phyloP scores from a whole-genome alignment of 2,113 vertebrate genomes.

The Marmota flaviventris region DNA sequence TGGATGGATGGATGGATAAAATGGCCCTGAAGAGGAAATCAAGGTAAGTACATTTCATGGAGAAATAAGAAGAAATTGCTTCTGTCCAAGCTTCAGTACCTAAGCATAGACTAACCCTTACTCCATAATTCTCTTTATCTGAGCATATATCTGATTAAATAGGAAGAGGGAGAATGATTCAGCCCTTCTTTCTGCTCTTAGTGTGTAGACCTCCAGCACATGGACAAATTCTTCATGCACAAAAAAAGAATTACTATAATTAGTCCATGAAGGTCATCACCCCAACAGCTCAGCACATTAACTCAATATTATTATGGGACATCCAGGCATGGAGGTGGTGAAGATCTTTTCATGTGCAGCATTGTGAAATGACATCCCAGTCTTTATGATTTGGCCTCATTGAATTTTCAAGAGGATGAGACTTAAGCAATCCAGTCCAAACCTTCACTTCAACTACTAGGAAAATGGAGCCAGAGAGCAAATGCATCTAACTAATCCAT shows the following conservation, averaged over 20 bases:
- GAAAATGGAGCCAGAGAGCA: neutral
- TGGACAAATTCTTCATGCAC: neutral
- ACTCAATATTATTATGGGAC: neutral
- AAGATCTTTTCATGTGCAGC: neutral
- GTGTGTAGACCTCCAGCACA: neutral
- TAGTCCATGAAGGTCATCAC: neutral
- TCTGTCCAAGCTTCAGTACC: neutral
- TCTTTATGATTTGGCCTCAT: neutral
- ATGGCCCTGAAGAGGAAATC: neutral
- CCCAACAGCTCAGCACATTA: neutral
- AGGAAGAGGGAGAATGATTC: neutral
- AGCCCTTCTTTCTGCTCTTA: neutral
- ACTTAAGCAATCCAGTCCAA: neutral
- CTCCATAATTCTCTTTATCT: neutral
- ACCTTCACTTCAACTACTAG: neutral
- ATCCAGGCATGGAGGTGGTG: neutral
- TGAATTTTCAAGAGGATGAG: constrained; percentile 1
- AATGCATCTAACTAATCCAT: neutral
- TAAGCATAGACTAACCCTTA: neutral
- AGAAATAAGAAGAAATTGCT: neutral
- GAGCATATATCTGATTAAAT: neutral
- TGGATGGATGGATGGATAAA: neutral
- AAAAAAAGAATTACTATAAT: neutral
- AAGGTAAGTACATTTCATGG: neutral
- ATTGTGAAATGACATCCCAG: neutral